Conservation (phyloP, 2,797 vertebrate species). For the Onychomys arenicola region DNA sequence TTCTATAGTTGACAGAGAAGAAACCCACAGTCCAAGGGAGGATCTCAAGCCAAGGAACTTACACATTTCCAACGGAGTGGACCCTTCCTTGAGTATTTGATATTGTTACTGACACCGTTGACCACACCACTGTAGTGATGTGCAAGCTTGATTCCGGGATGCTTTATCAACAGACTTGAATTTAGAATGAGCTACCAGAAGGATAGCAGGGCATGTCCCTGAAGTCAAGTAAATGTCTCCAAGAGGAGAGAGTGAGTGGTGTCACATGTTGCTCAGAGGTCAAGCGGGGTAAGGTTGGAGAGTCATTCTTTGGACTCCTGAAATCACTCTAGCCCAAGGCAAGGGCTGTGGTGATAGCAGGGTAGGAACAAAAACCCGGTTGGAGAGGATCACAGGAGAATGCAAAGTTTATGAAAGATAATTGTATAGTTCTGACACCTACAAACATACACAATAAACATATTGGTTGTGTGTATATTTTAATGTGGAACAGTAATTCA, state of each 20-base stretch:
- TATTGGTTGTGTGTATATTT: constrained; percentile 14
- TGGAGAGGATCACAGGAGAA: background rate
- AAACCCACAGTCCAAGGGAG: background rate
- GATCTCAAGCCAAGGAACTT: constrained; percentile 56
- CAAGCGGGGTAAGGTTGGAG: background rate
- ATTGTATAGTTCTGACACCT: constrained; percentile 17
- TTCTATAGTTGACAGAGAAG: constrained; percentile 38
- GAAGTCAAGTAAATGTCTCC: background rate
- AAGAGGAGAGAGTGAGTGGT: background rate
- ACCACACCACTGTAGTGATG: background rate
- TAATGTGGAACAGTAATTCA: background rate
- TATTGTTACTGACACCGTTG: background rate
- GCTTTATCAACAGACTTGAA: background rate
- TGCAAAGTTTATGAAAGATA: constrained; percentile 15
- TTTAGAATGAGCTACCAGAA: constrained; percentile 4
- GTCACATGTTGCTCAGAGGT: background rate
- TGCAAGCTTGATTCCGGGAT: background rate
- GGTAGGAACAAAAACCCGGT: background rate
- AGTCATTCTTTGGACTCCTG: background rate
- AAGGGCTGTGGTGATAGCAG: background rate
- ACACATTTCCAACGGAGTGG: background rate
- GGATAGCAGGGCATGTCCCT: background rate
- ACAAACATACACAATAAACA: background rate
- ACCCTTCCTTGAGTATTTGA: background rate
- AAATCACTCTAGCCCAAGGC: background rate